Percentiles rank a stretch among this genome's conserved stretches.
These are phyloP conservation scores for Todiramphus saurophagus DNA, from an alignment of 2,113 vertebrate genomes.

Conservation along the genomic window DNA sequence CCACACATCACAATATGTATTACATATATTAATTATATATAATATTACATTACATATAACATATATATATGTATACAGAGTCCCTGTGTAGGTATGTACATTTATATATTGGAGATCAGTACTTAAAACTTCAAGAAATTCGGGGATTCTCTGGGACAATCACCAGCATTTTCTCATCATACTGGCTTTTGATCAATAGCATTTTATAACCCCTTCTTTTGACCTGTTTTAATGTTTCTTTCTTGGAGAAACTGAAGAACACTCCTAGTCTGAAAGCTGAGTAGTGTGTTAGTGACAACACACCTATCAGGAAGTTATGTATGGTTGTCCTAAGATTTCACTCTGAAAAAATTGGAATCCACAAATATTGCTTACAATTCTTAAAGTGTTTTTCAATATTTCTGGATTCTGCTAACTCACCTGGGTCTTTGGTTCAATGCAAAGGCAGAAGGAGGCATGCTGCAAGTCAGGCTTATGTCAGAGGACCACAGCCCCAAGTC, in stretches of 20 bases:
- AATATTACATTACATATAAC: background rate
- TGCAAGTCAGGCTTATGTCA: background rate
- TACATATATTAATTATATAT: background rate
- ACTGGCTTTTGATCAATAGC: background rate
- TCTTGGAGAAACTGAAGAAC: background rate
- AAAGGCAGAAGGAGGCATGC: background rate
- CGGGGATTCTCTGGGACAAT: background rate
- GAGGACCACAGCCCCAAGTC: background rate
- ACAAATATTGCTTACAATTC: background rate
- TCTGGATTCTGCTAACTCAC: background rate
- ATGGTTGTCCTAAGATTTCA: background rate
- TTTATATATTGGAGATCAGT: background rate
- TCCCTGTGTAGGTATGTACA: background rate
- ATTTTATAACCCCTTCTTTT: background rate
- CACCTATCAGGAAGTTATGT: background rate
- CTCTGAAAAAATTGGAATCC: background rate
- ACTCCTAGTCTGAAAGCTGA: background rate
- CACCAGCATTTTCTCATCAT: background rate
- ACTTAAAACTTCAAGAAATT: background rate
- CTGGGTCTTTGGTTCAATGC: background rate
- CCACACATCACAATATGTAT: background rate
- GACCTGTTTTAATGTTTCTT: background rate
- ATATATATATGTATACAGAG: background rate
- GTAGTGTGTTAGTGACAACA: background rate
- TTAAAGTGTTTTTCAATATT: background rate